A percentile compares a stretch with the other conserved stretches of the same genome.
Evolutionary conservation across 2,888 invertebrate species (phyloP).

Genomic region (Drosophila subsilvestris): DNA sequence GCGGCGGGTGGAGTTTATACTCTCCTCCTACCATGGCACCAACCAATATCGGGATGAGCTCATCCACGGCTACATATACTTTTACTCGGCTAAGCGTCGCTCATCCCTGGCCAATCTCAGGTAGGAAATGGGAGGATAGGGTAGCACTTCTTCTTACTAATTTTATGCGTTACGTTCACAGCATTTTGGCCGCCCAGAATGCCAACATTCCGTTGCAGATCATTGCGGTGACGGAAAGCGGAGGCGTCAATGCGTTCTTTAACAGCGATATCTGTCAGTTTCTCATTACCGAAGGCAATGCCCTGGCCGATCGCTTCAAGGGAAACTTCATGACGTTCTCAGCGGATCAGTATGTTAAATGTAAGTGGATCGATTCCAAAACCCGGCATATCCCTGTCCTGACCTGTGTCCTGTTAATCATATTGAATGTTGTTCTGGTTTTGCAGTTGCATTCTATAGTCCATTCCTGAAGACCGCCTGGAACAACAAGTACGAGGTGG

Average conservation of each 20-base stretch:
- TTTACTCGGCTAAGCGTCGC: conserved; percentile 97
- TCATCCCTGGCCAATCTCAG: conserved; percentile 96
- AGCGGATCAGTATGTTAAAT: conserved; percentile 93
- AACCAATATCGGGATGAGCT: conserved; percentile 95
- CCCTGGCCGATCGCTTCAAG: conserved; percentile 93
- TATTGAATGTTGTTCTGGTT: background rate
- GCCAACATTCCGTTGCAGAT: conserved; percentile 97
- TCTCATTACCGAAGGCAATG: conserved; percentile 96
- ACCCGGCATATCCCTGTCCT: no score
- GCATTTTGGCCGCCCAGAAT: conserved; percentile 96
- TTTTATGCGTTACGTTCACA: conserved; percentile 76
- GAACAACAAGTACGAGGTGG: conserved; percentile 97
- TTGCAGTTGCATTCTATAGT: conserved; percentile 94
- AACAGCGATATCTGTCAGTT: conserved; percentile 94
- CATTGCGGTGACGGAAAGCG: conserved; percentile 95
- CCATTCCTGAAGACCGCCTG: conserved; percentile 98
- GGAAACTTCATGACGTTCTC: conserved; percentile 97
- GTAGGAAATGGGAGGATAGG: conserved; percentile 84
- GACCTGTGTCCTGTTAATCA: background rate
- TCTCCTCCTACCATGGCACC: conserved; percentile 97
- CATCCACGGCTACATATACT: conserved; percentile 97
- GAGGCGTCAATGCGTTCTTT: conserved; percentile 95
- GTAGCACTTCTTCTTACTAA: background rate
- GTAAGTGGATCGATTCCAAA: conserved; percentile 85
- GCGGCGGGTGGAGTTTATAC: conserved; percentile 94